Percentiles rank a stretch among this genome's conserved stretches.
Evolutionary conservation across 2,797 vertebrate genomes (phyloP).

Genomic region (Sebastes vulpes): DNA sequence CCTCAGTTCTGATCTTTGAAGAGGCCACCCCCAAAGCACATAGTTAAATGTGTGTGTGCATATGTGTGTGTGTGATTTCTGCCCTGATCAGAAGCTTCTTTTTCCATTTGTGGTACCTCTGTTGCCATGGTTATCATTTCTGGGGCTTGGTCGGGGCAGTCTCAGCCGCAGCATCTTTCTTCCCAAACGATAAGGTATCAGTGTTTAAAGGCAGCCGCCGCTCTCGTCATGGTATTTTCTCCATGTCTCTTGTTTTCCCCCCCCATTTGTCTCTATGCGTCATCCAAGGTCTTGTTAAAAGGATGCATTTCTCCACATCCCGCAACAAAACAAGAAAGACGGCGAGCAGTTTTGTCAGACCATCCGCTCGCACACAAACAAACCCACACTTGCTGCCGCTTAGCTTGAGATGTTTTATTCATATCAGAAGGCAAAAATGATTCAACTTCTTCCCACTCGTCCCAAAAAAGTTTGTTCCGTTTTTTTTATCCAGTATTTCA

Average conservation of each 20-base stretch:
- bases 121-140: constrained; percentile 78
- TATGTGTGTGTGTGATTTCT: constrained; percentile 1
- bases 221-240: background rate
- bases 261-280: constrained; percentile 3
- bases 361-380: constrained; percentile 6
- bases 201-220: background rate
- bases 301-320: constrained; percentile 22
- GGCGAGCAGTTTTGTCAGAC: constrained; percentile 32
- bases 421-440: constrained; percentile 30
- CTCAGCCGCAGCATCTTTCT: background rate
- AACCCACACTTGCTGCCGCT: constrained; percentile 14
- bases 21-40: constrained; percentile 35
- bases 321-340: constrained; percentile 33
- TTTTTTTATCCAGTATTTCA: background rate
- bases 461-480: background rate
- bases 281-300: constrained; percentile 30
- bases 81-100: constrained; percentile 9
- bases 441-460: background rate
- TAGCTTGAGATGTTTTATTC: constrained; percentile 49
- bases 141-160: constrained; percentile 1
- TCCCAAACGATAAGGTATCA: background rate
- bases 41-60: constrained; percentile 13
- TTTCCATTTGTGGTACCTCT: constrained; percentile 39
- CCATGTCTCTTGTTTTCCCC: background rate
- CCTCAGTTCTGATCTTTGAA: constrained; percentile 62